These are phyloP conservation scores for Sinocyclocheilus anshuiensis DNA, from an alignment of 2,113 vertebrate genomes.

Conservation along the genomic window DNA sequence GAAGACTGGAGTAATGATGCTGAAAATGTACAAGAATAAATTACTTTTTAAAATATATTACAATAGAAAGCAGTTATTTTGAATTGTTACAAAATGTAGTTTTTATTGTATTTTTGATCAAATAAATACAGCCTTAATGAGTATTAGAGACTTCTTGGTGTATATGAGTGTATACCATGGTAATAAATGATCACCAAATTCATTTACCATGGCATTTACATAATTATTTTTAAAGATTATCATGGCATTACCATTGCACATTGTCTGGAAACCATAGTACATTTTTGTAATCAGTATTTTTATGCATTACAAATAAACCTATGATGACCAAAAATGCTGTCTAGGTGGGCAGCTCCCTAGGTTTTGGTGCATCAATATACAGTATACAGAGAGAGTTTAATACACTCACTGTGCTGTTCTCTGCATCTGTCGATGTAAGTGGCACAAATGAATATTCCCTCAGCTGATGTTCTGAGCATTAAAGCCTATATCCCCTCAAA, in stretches of 20 bases:
- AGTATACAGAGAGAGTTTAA: neutral
- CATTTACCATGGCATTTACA: neutral
- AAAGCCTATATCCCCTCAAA: neutral
- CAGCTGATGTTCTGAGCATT: neutral
- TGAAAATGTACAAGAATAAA: neutral
- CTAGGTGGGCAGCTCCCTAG: neutral
- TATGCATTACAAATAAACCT: neutral
- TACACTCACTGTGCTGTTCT: neutral
- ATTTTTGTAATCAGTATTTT: neutral
- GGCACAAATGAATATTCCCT: conserved; percentile 31
- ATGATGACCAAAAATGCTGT: neutral
- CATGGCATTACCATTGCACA: neutral
- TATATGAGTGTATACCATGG: neutral
- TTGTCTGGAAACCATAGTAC: neutral
- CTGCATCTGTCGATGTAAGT: conserved; percentile 15
- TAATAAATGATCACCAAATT: neutral
- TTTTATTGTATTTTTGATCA: neutral
- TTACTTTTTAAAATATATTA: neutral
- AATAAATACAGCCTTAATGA: neutral
- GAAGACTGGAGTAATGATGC: neutral
- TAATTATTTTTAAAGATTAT: neutral
- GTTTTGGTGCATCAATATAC: neutral
- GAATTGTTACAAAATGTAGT: neutral
- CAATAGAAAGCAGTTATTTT: neutral
- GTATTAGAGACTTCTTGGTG: neutral